Base-by-base conservation (phyloP, 2,797 vertebrate species). In the Loris lydekkerianus region DNA sequence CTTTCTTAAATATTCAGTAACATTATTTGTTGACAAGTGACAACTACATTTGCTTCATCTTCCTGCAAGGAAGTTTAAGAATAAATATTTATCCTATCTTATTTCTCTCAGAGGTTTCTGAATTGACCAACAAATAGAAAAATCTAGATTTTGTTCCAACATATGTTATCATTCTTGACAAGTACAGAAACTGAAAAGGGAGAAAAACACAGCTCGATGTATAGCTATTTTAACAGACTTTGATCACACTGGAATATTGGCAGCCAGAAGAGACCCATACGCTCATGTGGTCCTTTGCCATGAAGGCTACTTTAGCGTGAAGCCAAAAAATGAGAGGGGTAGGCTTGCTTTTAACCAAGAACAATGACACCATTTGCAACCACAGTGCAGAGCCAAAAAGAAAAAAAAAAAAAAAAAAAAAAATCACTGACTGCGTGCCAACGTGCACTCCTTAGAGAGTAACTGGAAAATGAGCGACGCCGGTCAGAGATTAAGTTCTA, bases 281-380 rank as follows among this genome's bases (percentile, higher is more conserved):
- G 97, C 95, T 92, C 90, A 80, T 85, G 31, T 1, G 70, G 86
- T 70, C 97, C 93, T 96, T 82, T 97, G 94, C 96, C 63, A 81
- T 9, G 85, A 94, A 95, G 97, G 93, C 91, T 96, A 96, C 91
- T 98, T 97, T 17, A 98, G 89, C n/a, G 5, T 95, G 95, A 96
- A 67, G 96, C 94, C 97, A 97, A 95, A 96, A 95, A 96, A 60
- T 2, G 15, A 97, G 88, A 75, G 96, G 82, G 0, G 58, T 92
- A 97, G 90, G 86, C 91, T 93, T 81, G 86, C 97, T 98, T 98
- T 97, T 98, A 97, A 97, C 97, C 96, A 98, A 98, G 97, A 98
- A 98, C 98, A 98, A 96, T 98, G 97, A 97, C 95, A 97, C 93
- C 97, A 92, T 98, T 98, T 98, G 98, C 97, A 98, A 97, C 82